Evolutionary conservation across 1,140 invertebrate species (phyloP), one percentile per base, ranked within the genome.

Genomic region (Drosophila pseudoananassae): DNA sequence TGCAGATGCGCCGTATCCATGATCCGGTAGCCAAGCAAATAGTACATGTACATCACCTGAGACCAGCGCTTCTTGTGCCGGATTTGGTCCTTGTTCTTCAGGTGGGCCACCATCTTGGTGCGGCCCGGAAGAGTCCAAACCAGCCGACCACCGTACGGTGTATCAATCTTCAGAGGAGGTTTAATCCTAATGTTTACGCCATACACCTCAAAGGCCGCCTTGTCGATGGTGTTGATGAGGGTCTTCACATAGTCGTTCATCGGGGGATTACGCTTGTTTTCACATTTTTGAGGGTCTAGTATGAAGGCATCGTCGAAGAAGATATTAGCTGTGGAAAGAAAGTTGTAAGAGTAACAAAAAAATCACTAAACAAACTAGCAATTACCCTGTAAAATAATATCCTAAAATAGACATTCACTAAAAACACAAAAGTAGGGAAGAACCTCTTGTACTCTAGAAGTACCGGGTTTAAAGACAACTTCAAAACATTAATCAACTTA

Each of bases 11-110:
- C 94, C 64, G 96, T 95, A 74, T 95, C 94, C 96, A 97, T 96
- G 12, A 98, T 93, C 59, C 94, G 93, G 91, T 96, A 95, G 1
- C 97, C 97, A 14, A 98, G 93, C 12, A 98, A 92, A 83, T 98
- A 98, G 92, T 98, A 98, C 96, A 98, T 97, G 92, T 98, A 98
- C 97, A 98, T 98, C 4, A 98, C 96, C 92, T 96, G 95, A 59
- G 95, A 96, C 96, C 96, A 96, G 55, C 96, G 93, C 91, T 97
- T 96, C 75, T 96, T 95, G 85, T 97, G 96, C 50, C 97, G 93
- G 63, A 98, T 98, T 90, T 96, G 97, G 45, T 94, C 94, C 83
- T 97, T 98, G 91, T 98, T 97, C 90, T 98, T 98, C 31, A 98
- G 90, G 90, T 98, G 97, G 7, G 96, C 95, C 73, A 96, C 95